Base-by-base conservation (phyloP, 2,888 invertebrate genomes). In the Theodoxus fluviatilis region DNA sequence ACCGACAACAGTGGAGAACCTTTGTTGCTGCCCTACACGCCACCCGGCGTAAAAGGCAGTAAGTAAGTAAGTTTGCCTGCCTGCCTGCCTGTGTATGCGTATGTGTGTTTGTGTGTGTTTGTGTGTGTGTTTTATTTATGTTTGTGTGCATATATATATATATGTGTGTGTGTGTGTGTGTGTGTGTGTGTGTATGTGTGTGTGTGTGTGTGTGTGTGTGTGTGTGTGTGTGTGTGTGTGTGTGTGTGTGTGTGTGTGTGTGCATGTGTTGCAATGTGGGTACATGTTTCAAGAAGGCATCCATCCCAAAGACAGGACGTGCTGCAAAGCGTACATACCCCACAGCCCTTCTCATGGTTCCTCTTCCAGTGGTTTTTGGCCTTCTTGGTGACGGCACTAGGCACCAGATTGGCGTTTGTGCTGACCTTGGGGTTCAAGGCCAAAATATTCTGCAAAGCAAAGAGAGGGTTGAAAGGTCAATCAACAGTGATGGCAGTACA, bases 311-410 rank as follows among this genome's bases (percentile, higher is more conserved):
- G n/a, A n/a, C n/a, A n/a, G n/a, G n/a, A n/a, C n/a, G n/a, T n/a
- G n/a, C n/a, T n/a, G n/a, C n/a, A n/a, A n/a, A n/a, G n/a, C n/a
- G n/a, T 43, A 89, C 92, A 91, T 89, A 95, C 96, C 37, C 90
- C 90, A 85, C 96, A 96, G 81, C 92, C 92, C 80, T 94, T 93
- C 81, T 94, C 92, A 0, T 90, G 87, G 86, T 98, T 99, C 73
- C 98, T 90, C 88, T 98, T 99, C 98, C 98, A 99, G 79, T 94
- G 94, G 75, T 92, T 91, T 85, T 97, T 98, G 79, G 92, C 93
- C 76, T 90, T 90, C 89, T 98, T 96, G 0, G 98, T 98, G 66
- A 90, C 90, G 12, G 90, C 90, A 31, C 96, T 94, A 12, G 98
- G 94, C n/a, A 94, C 91, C 63, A 94, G 88, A 77, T 91, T 93